Conservation (phyloP, 2,113 vertebrate species). For the Origma solitaria region DNA sequence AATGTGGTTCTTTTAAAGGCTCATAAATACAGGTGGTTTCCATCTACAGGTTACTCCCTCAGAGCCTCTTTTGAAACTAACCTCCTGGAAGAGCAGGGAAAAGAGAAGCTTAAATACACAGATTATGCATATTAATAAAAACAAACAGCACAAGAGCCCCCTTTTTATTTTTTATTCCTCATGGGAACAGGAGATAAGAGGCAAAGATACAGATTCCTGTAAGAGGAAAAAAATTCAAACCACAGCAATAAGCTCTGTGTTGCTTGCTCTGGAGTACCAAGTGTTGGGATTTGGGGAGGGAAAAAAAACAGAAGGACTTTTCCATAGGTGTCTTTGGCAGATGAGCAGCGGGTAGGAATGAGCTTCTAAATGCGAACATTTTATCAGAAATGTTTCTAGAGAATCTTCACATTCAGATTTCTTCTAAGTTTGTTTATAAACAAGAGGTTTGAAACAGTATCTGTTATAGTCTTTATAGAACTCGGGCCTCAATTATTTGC, state of each 20-base stretch:
- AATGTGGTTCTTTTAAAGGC: not conserved
- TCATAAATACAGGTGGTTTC: not conserved
- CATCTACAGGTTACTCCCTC: not conserved
- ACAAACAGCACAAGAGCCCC: not conserved
- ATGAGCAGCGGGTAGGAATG: not conserved
- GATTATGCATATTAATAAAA: not conserved
- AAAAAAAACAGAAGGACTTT: not conserved
- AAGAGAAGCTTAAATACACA: not conserved
- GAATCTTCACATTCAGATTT: not conserved
- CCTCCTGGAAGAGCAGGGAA: not conserved
- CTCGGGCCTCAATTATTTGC: not conserved
- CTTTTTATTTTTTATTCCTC: not conserved
- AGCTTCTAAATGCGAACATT: not conserved
- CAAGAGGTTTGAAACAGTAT: not conserved
- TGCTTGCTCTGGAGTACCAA: not conserved
- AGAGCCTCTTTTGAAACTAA: not conserved
- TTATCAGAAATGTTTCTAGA: not conserved
- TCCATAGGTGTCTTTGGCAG: not conserved
- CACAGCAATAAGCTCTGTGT: not conserved
- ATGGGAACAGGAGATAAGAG: not conserved
- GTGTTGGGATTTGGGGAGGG: not conserved
- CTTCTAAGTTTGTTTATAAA: not conserved
- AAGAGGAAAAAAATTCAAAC: not conserved
- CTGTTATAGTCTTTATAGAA: not conserved
- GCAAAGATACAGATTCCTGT: not conserved